Base-by-base conservation (phyloP, 1,140 invertebrate genomes). In the Trachymyrmex septentrionalis region DNA sequence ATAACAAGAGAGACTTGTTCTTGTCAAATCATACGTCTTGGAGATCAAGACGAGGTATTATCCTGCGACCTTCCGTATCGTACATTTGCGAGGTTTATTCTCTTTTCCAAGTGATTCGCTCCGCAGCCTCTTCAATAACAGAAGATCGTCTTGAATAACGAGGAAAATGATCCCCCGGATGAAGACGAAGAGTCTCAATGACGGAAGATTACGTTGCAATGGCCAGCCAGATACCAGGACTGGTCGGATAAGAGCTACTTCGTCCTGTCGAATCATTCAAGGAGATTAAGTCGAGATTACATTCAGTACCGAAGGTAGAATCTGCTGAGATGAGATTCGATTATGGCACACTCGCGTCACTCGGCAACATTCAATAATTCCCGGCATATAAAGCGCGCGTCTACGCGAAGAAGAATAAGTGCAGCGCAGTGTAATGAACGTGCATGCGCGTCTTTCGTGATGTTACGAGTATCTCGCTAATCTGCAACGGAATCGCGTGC, bases 271-370 rank as follows among this genome's bases (percentile, higher is more conserved):
- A 72, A 82, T 82, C 78, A 72, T 59, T 82, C 67, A 72, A 21
- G 66, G 34, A 57, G 78, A 82, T 82, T 82, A 82, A 72, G 53
- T 57, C 53, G 53, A 72, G 67, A 82, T 82, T 82, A 59, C 67
- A 10, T 71, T 55, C 21, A n/a, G n/a, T 24, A 50, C 3, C 30
- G 77, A 63, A 55, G 24, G 16, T 24, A 61, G n/a, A n/a, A n/a
- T n/a, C 5, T 19, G 48, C 3, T 16, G 14, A 38, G 34, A 59
- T 48, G 78, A 44, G 53, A 72, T 59, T 59, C 34, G 53, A 82
- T 82, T 80, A 69, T 14, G 27, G 27, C 44, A 44, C 77, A 69
- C 48, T 69, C 48, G 34, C 77, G 73, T 67, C 75, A 50, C 44
- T 78, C 59, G 16, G 14, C 30, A 30, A n/a, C 57, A 50, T 59